These are phyloP conservation scores for Rafetus swinhoei DNA, from an alignment of 2,113 vertebrate genomes.

Conservation along the genomic window DNA sequence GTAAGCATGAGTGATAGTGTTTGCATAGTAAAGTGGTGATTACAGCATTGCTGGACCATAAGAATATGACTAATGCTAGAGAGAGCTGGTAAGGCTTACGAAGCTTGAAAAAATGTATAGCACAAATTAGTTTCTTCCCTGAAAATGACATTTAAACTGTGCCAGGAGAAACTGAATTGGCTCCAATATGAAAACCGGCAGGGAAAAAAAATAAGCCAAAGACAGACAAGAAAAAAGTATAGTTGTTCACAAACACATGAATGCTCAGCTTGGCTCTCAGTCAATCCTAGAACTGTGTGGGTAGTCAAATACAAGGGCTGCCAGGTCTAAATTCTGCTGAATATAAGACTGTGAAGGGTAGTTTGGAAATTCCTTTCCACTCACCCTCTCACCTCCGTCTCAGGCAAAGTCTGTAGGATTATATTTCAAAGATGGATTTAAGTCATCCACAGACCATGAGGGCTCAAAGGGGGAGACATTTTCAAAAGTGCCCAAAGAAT, in stretches of 20 bases:
- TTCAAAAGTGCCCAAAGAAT: neutral
- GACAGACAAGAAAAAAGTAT: neutral
- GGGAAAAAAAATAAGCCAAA: conserved; percentile 11
- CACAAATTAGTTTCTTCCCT: conserved; percentile 59
- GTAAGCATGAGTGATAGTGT: conserved; percentile 58
- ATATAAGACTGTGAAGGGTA: neutral
- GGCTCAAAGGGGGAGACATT: neutral
- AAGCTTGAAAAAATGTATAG: conserved; percentile 53
- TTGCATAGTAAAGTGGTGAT: conserved; percentile 67
- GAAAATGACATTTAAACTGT: conserved; percentile 60
- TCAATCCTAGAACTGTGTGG: neutral
- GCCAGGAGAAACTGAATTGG: conserved; percentile 44
- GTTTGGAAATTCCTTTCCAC: neutral
- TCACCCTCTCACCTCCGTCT: neutral
- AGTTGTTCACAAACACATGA: neutral
- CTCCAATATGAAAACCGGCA: conserved; percentile 27
- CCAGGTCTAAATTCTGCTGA: neutral
- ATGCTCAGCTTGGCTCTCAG: neutral
- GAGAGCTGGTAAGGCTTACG: conserved; percentile 46
- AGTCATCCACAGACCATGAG: neutral
- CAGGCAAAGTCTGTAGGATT: accelerated
- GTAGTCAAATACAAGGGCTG: neutral
- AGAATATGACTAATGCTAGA: conserved; percentile 59
- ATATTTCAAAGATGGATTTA: neutral
- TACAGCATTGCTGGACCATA: conserved; percentile 56